These are phyloP conservation scores for Cecidostiba fungosa DNA, from an alignment of 2,888 invertebrate genomes.

Conservation along the genomic window DNA sequence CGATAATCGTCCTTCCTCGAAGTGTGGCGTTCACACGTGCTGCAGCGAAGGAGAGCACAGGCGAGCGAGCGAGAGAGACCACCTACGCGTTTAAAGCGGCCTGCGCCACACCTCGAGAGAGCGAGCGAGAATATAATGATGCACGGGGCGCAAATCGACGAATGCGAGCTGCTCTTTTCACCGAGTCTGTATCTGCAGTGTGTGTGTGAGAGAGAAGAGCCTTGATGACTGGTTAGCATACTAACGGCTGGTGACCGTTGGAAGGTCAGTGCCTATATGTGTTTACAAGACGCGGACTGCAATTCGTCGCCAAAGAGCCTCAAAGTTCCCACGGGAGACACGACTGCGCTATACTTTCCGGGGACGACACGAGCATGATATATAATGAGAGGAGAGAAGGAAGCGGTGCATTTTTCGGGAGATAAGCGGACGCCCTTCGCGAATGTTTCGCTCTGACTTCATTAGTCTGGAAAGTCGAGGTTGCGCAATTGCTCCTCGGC, in stretches of 20 bases:
- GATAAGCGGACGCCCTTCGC: not conserved
- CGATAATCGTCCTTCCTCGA: slow-evolving; percentile 62
- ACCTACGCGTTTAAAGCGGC: slow-evolving; percentile 72
- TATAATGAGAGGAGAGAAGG: slow-evolving; percentile 44
- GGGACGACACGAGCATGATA: not conserved
- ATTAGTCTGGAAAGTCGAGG: slow-evolving; percentile 7
- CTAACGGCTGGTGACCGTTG: slow-evolving; percentile 64
- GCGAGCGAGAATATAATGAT: slow-evolving; percentile 69
- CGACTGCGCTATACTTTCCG: not conserved
- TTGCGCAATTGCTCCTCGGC: not conserved
- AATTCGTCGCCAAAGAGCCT: not conserved
- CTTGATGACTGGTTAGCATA: slow-evolving; percentile 73
- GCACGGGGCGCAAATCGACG: slow-evolving; percentile 71
- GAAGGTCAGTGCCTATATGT: slow-evolving; percentile 55
- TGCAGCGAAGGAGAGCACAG: slow-evolving; percentile 8
- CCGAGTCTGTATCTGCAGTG: slow-evolving; percentile 62
- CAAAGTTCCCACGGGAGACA: slow-evolving; percentile 53
- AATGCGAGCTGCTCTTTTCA: slow-evolving; percentile 66
- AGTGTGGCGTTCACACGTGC: slow-evolving; percentile 57
- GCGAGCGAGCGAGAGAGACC: slow-evolving; percentile 66
- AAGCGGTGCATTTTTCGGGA: slow-evolving; percentile 27
- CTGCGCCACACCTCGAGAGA: slow-evolving; percentile 74
- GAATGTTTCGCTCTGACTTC: slow-evolving; percentile 6
- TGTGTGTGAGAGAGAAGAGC: slow-evolving; percentile 13
- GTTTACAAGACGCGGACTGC: slow-evolving; percentile 27